Conservation (phyloP, 2,888 invertebrate species). For the Argyra leucocephala region DNA sequence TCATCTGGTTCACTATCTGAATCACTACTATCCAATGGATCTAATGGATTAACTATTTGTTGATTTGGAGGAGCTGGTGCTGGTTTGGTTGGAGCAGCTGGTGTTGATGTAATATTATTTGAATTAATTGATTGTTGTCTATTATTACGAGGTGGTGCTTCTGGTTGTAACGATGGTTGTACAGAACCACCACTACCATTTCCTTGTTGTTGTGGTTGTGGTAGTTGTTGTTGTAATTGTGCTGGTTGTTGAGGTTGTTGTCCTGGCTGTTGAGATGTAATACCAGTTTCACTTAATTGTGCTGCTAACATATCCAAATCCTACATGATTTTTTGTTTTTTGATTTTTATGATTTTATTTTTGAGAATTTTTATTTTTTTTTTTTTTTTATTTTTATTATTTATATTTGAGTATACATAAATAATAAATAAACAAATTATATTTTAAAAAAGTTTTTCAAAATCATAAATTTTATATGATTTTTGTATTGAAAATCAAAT, state of each 20-base stretch:
- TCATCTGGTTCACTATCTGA: conserved; percentile 76
- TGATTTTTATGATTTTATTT: conserved; percentile 19
- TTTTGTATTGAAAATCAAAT: too few relatives aligned
- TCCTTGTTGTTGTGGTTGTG: conserved; percentile 27
- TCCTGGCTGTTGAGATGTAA: conserved; percentile 40
- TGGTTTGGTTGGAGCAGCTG: conserved; percentile 33
- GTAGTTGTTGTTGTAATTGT: conserved; percentile 24
- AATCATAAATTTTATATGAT: too few relatives aligned
- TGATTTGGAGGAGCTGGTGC: conserved; percentile 39
- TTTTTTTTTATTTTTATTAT: conserved; percentile 2
- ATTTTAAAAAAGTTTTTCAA: too few relatives aligned
- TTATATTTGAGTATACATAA: too few relatives aligned
- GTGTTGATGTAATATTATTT: conserved; percentile 26
- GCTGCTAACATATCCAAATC: conserved; percentile 94
- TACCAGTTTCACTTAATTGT: conserved; percentile 88
- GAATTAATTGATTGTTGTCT: conserved; percentile 37
- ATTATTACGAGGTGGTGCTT: conserved; percentile 60
- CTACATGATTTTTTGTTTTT: conserved; percentile 47
- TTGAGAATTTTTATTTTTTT: conserved; percentile 22
- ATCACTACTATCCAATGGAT: conserved; percentile 63
- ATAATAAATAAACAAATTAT: too few relatives aligned
- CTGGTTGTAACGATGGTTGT: conserved; percentile 53
- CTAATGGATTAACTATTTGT: conserved; percentile 50
- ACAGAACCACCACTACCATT: background rate
- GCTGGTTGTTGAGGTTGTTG: conserved; percentile 34